phyloP scores from a whole-genome alignment of 1,140 invertebrate genomes.

The Propsilocerus akamusi region DNA sequence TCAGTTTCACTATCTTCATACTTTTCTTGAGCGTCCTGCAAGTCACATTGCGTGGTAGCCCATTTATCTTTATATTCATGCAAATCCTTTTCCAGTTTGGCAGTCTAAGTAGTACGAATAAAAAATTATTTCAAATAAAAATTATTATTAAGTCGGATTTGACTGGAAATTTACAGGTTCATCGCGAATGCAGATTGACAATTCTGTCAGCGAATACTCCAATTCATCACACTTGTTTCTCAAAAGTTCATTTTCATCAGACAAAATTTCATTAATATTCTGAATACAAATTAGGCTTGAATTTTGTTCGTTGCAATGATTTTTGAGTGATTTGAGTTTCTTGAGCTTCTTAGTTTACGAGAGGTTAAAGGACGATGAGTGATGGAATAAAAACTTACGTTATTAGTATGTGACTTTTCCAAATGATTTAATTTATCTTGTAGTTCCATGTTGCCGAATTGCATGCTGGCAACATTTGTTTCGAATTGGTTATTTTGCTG shows the following conservation, averaged over 20 bases:
- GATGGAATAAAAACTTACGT: no score
- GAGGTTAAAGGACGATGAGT: no score
- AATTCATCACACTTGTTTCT: neutral
- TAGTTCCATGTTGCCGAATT: constrained; percentile 16
- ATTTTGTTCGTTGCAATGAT: no score
- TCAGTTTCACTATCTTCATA: neutral
- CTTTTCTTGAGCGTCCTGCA: neutral
- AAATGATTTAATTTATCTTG: constrained; percentile 15
- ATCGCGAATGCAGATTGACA: neutral
- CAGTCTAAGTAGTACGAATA: neutral
- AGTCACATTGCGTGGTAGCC: neutral
- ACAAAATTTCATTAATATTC: no score
- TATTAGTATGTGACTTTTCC: no score
- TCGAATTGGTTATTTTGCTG: constrained; percentile 1
- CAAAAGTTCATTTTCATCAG: neutral
- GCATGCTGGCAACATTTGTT: constrained; percentile 14
- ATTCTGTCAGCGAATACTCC: neutral
- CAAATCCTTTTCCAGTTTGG: neutral
- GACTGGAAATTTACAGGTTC: neutral
- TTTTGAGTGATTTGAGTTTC: no score
- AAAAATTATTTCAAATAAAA: neutral
- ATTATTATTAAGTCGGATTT: neutral
- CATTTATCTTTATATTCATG: neutral
- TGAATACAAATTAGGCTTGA: no score
- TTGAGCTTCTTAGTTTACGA: no score